Percentiles rank a stretch among this genome's conserved stretches.
Conservation (phyloP, 2,113 vertebrate genomes). For the Nycticorax nycticorax region DNA sequence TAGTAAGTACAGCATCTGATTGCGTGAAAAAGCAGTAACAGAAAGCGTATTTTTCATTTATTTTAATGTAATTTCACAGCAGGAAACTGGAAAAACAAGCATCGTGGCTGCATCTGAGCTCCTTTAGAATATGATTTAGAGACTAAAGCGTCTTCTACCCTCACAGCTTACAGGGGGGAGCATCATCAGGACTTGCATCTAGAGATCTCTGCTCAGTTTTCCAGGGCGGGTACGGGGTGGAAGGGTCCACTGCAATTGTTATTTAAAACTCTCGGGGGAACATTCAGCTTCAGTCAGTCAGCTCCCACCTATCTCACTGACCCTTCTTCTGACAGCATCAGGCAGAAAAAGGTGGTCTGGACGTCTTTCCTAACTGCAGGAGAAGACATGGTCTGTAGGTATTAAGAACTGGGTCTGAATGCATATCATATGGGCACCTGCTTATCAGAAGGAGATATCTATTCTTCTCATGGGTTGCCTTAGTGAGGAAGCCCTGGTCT, state of each 20-base stretch:
- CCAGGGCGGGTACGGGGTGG: accelerated
- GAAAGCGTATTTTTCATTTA: neutral
- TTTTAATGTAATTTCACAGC: slow-evolving; percentile 2
- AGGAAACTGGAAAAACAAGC: neutral
- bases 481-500: neutral
- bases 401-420: neutral
- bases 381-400: neutral
- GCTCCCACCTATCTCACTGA: neutral
- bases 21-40: neutral
- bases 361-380: neutral
- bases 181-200: neutral
- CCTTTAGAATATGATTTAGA: neutral
- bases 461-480: neutral
- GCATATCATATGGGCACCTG: neutral
- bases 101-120: neutral
- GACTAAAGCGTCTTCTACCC: neutral
- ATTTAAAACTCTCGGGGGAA: neutral
- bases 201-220: neutral
- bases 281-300: neutral
- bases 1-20: neutral
- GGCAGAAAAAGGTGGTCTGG: neutral
- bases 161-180: neutral
- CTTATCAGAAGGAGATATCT: neutral
- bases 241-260: neutral
- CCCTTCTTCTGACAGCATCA: neutral